These are phyloP conservation scores for Syrmaticus mikado DNA, from an alignment of 2,113 vertebrate genomes.

Conservation along the genomic window DNA sequence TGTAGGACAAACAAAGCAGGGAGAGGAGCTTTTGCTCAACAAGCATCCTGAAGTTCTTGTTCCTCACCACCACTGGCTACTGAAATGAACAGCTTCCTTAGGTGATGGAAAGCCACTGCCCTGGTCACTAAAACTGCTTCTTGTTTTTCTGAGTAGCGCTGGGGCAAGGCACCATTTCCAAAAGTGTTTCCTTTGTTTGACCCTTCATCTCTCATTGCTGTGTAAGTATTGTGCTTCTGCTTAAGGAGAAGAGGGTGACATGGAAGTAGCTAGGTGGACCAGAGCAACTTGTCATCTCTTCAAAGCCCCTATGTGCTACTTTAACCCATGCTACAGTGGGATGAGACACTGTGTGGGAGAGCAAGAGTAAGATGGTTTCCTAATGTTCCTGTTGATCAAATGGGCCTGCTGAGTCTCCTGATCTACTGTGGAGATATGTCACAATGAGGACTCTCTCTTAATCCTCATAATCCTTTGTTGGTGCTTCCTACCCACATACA, in stretches of 20 bases:
- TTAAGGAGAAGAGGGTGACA: not conserved
- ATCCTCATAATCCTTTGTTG: slow-evolving; percentile 38
- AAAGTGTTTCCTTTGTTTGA: not conserved
- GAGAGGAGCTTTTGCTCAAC: not conserved
- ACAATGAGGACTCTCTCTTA: slow-evolving; percentile 54
- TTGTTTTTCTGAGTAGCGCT: not conserved
- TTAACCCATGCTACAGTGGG: not conserved
- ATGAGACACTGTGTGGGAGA: slow-evolving; percentile 7
- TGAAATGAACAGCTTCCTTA: not conserved
- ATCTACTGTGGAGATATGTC: slow-evolving; percentile 38
- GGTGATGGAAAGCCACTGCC: not conserved
- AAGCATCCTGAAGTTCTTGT: not conserved
- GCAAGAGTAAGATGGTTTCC: not conserved
- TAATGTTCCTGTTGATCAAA: slow-evolving; percentile 58
- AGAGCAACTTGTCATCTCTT: not conserved
- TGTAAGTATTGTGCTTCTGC: not conserved
- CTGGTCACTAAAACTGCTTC: not conserved
- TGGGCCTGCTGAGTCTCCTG: slow-evolving; percentile 38
- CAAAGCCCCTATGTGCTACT: not conserved
- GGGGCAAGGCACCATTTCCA: not conserved
- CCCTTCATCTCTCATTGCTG: not conserved
- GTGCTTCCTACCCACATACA: slow-evolving; percentile 23
- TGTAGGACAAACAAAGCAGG: not conserved
- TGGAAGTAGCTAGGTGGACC: not conserved
- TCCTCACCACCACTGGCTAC: not conserved